Conservation (phyloP, 2,888 invertebrate genomes). For the Pollenia griseotomentosa region DNA sequence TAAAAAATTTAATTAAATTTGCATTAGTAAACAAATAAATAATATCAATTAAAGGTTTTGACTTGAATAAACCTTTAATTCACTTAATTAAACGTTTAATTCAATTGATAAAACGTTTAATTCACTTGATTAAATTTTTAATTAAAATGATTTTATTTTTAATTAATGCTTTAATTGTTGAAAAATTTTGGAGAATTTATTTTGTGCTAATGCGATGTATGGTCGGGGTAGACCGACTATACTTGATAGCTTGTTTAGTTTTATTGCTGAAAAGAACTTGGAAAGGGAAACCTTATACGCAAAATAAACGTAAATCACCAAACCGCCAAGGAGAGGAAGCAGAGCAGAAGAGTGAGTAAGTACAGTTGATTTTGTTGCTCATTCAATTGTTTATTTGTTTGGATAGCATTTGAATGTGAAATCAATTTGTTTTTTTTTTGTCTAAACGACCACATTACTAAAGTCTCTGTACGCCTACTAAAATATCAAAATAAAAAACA, state of each 20-base stretch:
- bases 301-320: conserved; percentile 9
- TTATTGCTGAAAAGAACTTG: conserved; percentile 54
- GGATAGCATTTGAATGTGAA: background rate
- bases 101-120: too few species aligned
- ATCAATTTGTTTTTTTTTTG: conserved; percentile 63
- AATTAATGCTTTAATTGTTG: too few species aligned
- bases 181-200: too few species aligned
- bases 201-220: too few species aligned
- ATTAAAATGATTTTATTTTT: too few species aligned
- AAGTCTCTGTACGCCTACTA: conserved; percentile 4
- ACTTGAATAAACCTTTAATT: too few species aligned
- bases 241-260: conserved; percentile 28
- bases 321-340: background rate
- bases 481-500: background rate
- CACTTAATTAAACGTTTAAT: too few species aligned
- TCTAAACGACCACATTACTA: conserved; percentile 42
- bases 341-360: background rate
- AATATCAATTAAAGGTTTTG: too few species aligned
- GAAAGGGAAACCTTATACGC: conserved; percentile 46
- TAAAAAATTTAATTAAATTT: too few species aligned
- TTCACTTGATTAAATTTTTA: too few species aligned
- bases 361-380: conserved; percentile 41
- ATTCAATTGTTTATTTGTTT: conserved; percentile 39
- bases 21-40: too few species aligned
- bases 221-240: too few species aligned